Base-by-base conservation (phyloP, 2,888 invertebrate genomes). In the Eupithecia subfuscata region DNA sequence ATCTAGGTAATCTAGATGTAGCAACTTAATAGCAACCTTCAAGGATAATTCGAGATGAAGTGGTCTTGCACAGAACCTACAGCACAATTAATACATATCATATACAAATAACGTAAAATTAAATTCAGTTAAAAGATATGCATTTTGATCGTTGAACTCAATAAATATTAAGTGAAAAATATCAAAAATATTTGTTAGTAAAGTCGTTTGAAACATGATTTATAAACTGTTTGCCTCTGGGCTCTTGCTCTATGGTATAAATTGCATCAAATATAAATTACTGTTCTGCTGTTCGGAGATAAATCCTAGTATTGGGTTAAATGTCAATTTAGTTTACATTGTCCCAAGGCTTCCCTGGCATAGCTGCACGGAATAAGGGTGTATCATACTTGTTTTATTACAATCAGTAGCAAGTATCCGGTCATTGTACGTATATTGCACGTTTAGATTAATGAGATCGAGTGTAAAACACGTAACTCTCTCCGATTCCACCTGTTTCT, bases 291-390 rank as follows among this genome's bases (percentile, higher is more conserved):
- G 78, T 72, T 77, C 75, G 69, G 25, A 80, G 70, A 83, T 84
- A 84, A 86, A 82, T 87, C 83, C 70, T 68, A 75, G 84, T 79
- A 81, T 70, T 79, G 80, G 84, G 79, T 81, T 85, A 90, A 91
- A 92, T 92, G 90, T 90, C 91, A 92, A 85, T 91, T 88, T 86
- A 84, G 87, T 88, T 87, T 85, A 87, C 86, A 85, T 85, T 86
- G 86, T 81, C 80, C 78, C 79, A 76, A 78, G 78, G 79, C 79
- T 75, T 76, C 76, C 43, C 70, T 63, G 74, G 78, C 81, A 74
- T 83, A 81, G 82, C 87, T 89, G 85, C 85, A 77, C 83, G 76
- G 73, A 83, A 84, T 83, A 84, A 73, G 52, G 77, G 63, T 69
- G 69, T 70, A 73, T 71, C 60, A 69, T 45, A 30, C 37, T 68